Base-by-base conservation (phyloP, 2,888 invertebrate genomes). In the Adelognathus sp. region DNA sequence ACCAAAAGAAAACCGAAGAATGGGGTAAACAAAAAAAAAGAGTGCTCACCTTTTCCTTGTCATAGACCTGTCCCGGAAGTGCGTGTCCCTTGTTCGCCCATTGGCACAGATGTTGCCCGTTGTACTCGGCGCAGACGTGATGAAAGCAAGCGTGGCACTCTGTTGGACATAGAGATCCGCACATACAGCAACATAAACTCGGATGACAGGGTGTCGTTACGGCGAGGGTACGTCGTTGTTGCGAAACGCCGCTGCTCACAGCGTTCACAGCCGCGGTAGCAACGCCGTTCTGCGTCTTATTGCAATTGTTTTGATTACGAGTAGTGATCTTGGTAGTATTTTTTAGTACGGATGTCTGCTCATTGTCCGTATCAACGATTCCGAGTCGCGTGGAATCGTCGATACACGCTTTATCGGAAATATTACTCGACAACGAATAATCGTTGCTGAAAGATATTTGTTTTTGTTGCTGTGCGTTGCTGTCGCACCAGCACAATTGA, bases 111-210 rank as follows among this genome's bases (percentile, higher is more conserved):
- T 90, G 88, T 79, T 90, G 88, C 79, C 86, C 86, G 86, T 84
- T 87, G 87, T 86, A 88, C 80, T 90, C 89, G 82, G 88, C 84
- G 92, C 94, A 94, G 86, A 93, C 92, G 88, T 92, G 92, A 92
- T 94, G 94, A 92, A 94, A 94, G 91, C 94, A 94, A 88, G 93
- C 93, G 90, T 94, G 93, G 91, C 94, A 94, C 91, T 94, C 94
- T 94, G 93, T 88, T 86, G 94, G 93, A 91, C 93, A 94, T 87
- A 93, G 90, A 90, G 93, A 92, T 89, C 93, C 93, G 91, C 94
- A 94, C 92, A 93, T 93, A 92, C 94, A 94, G 91, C 94, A 94
- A 92, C 94, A 94, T 41, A 82, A 81, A 83, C 80, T 86, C 11
- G 74, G 67, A 73, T 69, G 31, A 46, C 16, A 52, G 7, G 63